Evolutionary conservation across 2,888 invertebrate species (phyloP), one percentile per base, ranked within the genome.

Genomic region (Xestia xanthographa): DNA sequence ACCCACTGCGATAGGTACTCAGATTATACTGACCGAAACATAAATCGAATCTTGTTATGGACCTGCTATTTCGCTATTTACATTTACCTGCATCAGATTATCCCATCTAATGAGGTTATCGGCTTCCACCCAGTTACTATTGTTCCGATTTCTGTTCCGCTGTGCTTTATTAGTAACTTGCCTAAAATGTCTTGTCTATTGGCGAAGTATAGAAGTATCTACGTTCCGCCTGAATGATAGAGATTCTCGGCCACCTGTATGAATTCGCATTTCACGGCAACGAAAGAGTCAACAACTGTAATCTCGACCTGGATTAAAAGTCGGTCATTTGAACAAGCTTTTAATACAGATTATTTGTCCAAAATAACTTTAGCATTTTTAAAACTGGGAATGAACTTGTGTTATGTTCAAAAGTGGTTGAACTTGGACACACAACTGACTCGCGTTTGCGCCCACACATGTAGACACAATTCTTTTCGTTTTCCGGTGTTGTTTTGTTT

Each of bases 21-120:
- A 92, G 94, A 94, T 95, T 92, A 85, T 87, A 93, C 93, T 94
- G 92, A 92, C 93, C 93, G 92, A 89, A 80, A 92, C 93, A 93
- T 95, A 95, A 96, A 95, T 95, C 94, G 93, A 92, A 92, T 92
- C 93, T 94, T 91, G 93, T 94, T 95, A 92, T 91, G 92, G 93
- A 93, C 94, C 92, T 93, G 94, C 92, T 92, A 92, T 95, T 94
- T 93, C 93, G 94, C 92, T 92, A 92, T 95, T 94, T 93, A 92
- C 92, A 91, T 93, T 93, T 92, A 92, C 91, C 88, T 91, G 90
- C 90, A 91, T 91, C 91, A 91, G 93, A 94, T 94, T 92, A 89
- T 92, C 88, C 90, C 94, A 94, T 95, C 94, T 95, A 94, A 95
- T 92, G 93, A 92, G 95, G 92, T 90, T 92, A 93, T 93, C 92